Base-by-base conservation (phyloP, 2,797 vertebrate genomes). In the Micropoecilia bifurca region DNA sequence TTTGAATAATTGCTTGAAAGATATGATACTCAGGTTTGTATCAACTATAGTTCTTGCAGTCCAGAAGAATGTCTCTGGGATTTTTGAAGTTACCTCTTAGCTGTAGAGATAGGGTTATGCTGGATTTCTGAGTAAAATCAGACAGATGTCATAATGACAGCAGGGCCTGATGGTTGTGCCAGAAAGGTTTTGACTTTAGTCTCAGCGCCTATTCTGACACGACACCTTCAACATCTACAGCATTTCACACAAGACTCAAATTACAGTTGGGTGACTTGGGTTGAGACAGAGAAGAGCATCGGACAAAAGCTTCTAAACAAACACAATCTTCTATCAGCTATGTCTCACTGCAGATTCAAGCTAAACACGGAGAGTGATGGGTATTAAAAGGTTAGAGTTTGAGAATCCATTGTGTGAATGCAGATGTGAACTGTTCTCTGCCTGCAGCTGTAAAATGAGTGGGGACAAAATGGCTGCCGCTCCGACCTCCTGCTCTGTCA, bases 401-500 rank as follows among this genome's bases (percentile, higher is more conserved):
- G 61, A 55, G 53, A 63, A 63, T 63, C 2, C 30, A 68, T 41
- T 68, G 20, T 41, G 18, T 41, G 36, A 68, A 22, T 41, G 63
- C 1, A 14, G 25, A 71, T 2, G 6, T 45, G 6, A 71, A 45
- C 68, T 3, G 22, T 8, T 45, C 10, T 71, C 20, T 7, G 41
- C 12, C n/a, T 71, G 41, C 41, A 45, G 43, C 41, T 28, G 68
- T 18, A 28, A 45, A n/a, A 46, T 45, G 68, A 53, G 69, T 75
- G 59, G 55, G 25, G 74, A 75, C 41, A 84, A 87, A 84, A 88
- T 73, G 73, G 74, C 76, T 6, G 57, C 77, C 71, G n/a, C 36
- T 18, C 18, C 69, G 13, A 61, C 47, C 6, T 75, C 0, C 47
- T 39, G 20, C 68, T 71, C 53, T 45, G 74, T 79, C 75, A 68